Evolutionary conservation across 2,797 vertebrate species (phyloP).

Genomic region (Otolemur crassicaudatus): DNA sequence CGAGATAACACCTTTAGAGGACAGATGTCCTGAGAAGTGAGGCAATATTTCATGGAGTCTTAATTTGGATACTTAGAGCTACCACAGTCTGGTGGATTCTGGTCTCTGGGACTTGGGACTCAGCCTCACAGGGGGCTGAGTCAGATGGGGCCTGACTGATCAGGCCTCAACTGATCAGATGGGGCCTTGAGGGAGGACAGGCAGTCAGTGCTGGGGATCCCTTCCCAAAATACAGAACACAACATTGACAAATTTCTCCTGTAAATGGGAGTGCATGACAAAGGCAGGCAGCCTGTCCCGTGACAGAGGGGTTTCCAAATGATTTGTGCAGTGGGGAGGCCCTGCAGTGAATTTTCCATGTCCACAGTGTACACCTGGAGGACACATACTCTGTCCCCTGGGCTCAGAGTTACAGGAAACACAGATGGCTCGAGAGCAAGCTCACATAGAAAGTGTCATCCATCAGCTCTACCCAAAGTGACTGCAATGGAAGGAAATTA

Average conservation of each 20-base stretch:
- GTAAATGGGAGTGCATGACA: not conserved
- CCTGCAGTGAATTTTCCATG: not conserved
- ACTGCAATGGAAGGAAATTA: not conserved
- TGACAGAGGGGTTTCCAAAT: not conserved
- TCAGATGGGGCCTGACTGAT: no score
- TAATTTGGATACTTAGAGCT: not conserved
- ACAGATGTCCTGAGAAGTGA: not conserved
- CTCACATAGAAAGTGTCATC: not conserved
- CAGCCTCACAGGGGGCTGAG: not conserved
- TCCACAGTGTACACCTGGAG: not conserved
- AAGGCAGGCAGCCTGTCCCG: not conserved
- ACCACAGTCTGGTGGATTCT: not conserved
- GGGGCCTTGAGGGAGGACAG: not conserved
- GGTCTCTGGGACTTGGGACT: conserved; percentile 54
- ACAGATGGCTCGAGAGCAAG: not conserved
- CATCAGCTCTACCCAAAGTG: not conserved
- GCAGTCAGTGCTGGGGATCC: not conserved
- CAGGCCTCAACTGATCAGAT: no score
- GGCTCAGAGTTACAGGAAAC: not conserved
- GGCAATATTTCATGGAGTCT: not conserved
- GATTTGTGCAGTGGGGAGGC: not conserved
- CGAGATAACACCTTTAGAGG: conserved; percentile 26
- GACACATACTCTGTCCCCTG: not conserved
- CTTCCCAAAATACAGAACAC: not conserved
- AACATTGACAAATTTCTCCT: conserved; percentile 1